Evolutionary conservation across 2,797 vertebrate species (phyloP), one percentile per base, ranked within the genome.

Genomic region (Epinephelus coioides): DNA sequence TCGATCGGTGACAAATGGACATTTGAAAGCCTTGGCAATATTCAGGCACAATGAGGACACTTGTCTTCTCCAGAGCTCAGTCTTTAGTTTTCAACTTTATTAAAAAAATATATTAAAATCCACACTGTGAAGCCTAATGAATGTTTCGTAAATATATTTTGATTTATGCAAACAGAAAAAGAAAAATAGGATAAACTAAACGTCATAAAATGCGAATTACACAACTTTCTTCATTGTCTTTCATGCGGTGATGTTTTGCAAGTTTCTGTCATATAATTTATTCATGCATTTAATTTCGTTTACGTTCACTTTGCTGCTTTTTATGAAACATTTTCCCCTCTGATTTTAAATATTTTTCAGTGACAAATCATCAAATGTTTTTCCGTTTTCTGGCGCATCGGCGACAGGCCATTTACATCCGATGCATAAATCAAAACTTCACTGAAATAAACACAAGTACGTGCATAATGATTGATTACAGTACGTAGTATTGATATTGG

Each of bases 1-100:
- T 89, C 86, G 30, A 91, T 89, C n/a, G 70, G 83, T 72, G 82
- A 84, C 47, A 79, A 84, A 88, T 76, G 59, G 46, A 57, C 44
- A 11, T 56, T 67, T 72, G 47, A 74, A 79, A 76, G 63, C 63
- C 7, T 8, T 3, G 21, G 0, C 17, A 1, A 54, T 73, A 72
- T 78, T 62, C 34, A 69, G n/a, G 2, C 68, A 68, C n/a, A 56
- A 25, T 5, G 12, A 59, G 46, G 46, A 59, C 4, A 46, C 40
- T 34, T 47, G 53, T 49, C 30, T n/a, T 27, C 14, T 60, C 10
- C 59, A 27, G 21, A n/a, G 6, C 21, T 65, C 51, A 10, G 12
- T 34, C n/a, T 54, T 14, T 25, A 43, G 6, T n/a, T 34, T 21
- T 46, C 9, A 23, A 55, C 47, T 63, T 72, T 18, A 73, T 55